These are phyloP conservation scores for Lordiphosa andalusiaca DNA, from an alignment of 2,888 invertebrate genomes.

Conservation along the genomic window DNA sequence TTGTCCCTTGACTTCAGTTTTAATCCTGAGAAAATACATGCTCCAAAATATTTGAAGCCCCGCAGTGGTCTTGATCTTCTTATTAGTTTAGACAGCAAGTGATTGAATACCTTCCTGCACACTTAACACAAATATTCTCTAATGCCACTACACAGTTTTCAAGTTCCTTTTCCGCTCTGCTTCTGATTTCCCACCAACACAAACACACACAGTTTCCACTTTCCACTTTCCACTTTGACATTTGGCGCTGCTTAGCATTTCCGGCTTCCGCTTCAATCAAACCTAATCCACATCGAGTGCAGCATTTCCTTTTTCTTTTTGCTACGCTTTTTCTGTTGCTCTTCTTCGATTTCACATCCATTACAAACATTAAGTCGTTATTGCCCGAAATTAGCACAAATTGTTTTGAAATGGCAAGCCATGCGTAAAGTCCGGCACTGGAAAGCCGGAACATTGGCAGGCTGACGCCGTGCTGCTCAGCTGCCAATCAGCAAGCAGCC, in stretches of 20 bases:
- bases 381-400: slow-evolving; percentile 37
- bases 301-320: slow-evolving; percentile 5
- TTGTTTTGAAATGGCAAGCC: slow-evolving; percentile 31
- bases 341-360: slow-evolving; percentile 28
- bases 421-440: slow-evolving; percentile 23
- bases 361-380: slow-evolving; percentile 31
- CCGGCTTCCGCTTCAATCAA: slow-evolving; percentile 13
- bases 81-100: slow-evolving; percentile 49
- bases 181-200: neutral
- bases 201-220: too few relatives aligned
- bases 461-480: neutral
- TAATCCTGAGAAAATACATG: too few relatives aligned
- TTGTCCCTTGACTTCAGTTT: too few relatives aligned
- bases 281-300: slow-evolving; percentile 8
- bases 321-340: neutral
- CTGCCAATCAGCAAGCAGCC: slow-evolving; percentile 26
- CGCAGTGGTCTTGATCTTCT: too few relatives aligned
- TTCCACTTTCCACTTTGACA: slow-evolving; percentile 8
- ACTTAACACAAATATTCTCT: too few relatives aligned
- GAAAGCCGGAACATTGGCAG: slow-evolving; percentile 19
- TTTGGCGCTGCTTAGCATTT: slow-evolving; percentile 17
- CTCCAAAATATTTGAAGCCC: too few relatives aligned
- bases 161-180: neutral
- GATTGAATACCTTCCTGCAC: too few relatives aligned
- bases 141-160: too few relatives aligned